Base-by-base conservation (phyloP, 1,140 invertebrate species). In the Forficula auricularia region DNA sequence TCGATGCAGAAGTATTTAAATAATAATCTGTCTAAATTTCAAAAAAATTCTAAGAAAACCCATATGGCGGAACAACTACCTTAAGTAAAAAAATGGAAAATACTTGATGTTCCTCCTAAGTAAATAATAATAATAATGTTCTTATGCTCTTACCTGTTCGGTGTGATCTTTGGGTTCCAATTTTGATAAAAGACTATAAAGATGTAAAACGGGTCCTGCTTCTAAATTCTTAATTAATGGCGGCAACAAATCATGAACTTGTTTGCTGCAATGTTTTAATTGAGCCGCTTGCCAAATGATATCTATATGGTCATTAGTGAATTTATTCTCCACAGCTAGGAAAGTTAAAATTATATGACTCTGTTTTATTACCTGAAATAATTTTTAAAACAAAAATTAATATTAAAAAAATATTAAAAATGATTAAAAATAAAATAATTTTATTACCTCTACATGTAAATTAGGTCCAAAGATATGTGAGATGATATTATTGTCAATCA, bases 391-490 rank as follows among this genome's bases (percentile, higher is more conserved):
- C 14, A 43, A n/a, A 40, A 44, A 39, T 38, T 13, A 12, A 41
- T 6, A 38, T 30, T 14, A 31, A 13, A 49, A 16, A 38, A 30
- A 27, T 27, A 4, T 27, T 27, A 10, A 6, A 4, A 27, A 27
- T 27, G 22, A 27, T n/a, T 40, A 40, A n/a, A n/a, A 13, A 19
- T 3, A 2, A 40, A 13, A 9, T 30, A 47, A 42, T 14, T 34
- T 15, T 50, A 50, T 64, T 59, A 85, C 79, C 68, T 94, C 89
- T 22, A 92, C 87, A 65, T 95, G 90, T 41, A 94, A 66, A 70
- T 95, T 95, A 35, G 89, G 90, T 30, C 89, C 89, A 68, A 94
- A 96, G 31, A 95, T 78, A 56, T 94, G 87, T 53, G 88, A 81
- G 50, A 95, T 84, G 39, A 96, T 89, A 57, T 88, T 84, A 58